Base-by-base conservation (phyloP, 2,113 vertebrate genomes). In the Oplegnathus fasciatus region DNA sequence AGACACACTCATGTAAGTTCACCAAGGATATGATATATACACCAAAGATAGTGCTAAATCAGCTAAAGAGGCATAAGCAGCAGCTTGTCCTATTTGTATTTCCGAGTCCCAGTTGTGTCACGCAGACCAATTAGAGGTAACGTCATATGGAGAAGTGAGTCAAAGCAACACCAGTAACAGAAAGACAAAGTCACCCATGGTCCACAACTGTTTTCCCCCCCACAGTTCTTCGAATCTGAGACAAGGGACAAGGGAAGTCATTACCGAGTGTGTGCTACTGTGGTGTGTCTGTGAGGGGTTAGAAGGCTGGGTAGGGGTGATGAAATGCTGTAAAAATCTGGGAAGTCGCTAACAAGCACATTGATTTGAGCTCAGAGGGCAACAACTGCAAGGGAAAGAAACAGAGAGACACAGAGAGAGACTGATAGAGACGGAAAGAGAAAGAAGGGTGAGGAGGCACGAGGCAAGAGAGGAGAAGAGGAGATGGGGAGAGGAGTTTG, bases 311-410 rank as follows among this genome's bases (percentile, higher is more conserved):
- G 48, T 32, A 52, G 52, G 60, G 78, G 60, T 87, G 88, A 94
- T 84, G 79, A 93, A 89, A 92, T 75, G 78, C 71, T 64, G 62
- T 42, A 83, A 86, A 88, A 89, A 86, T 84, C 30, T 28, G 74
- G 61, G 60, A 92, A 86, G 85, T 83, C 76, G 61, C 77, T 89
- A 91, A 89, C 76, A 91, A 94, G 89, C 80, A 54, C 84, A 88
- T 76, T 85, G 86, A 91, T 91, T 88, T 88, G 67, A 82, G 70
- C 83, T 82, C 60, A 40, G 60, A 70, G 55, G 74, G 75, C 13
- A 88, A 87, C 71, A 79, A 88, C 40, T 76, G 76, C 6, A 69
- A 64, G 40, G 75, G 42, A 75, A 34, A 32, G 57, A 64, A 62
- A 32, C 40, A 44, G 24, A 22, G 52, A 77, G 17, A 74, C 9